Evolutionary conservation across 2,797 vertebrate genomes (phyloP), one percentile per base, ranked within the genome.

Genomic region (Linurgus olivaceus): DNA sequence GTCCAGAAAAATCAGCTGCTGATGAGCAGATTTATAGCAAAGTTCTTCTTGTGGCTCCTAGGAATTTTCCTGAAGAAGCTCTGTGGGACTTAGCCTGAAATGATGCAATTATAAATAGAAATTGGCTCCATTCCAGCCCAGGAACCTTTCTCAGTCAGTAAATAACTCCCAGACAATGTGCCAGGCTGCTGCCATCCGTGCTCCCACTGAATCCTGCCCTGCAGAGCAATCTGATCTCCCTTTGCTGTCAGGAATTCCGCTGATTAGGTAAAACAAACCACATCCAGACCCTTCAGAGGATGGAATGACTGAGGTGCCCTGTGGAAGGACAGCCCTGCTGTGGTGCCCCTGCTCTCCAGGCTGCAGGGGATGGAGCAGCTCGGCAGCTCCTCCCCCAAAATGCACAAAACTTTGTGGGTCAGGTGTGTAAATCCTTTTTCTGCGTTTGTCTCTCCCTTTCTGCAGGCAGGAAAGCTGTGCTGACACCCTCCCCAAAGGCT

Each of bases 231-330:
- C 77, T 73, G 65, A 75, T 70, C 81, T 79, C 86, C 92, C 54
- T 61, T 90, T 93, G 75, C 77, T 85, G 29, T 70, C 65, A 73
- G 83, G 86, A 83, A 82, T 94, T 84, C 89, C 57, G 76, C 84
- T 90, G 87, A 79, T 96, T 50, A 91, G 67, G 58, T 67, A 61
- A 89, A 59, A 38, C 33, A 90, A 68, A 61, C 50, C 2, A 73
- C 66, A 48, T 14, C 44, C 23, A 59, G 58, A n/a, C 26, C 29
- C 35, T 59, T 74, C 75, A 78, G 80, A 42, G 45, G 80, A 19
- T 55, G 65, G 58, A 72, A 63, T 67, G 54, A 29, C 35, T 79
- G 67, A 15, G 9, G 50, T 28, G 77, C 33, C 73, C 92, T 38
- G 82, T 2, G 9, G 37, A 91, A 96, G 92, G 89, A 95, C 71